These are phyloP conservation scores for Eurytoma adleriae DNA, from an alignment of 2,888 invertebrate species.

Conservation along the genomic window DNA sequence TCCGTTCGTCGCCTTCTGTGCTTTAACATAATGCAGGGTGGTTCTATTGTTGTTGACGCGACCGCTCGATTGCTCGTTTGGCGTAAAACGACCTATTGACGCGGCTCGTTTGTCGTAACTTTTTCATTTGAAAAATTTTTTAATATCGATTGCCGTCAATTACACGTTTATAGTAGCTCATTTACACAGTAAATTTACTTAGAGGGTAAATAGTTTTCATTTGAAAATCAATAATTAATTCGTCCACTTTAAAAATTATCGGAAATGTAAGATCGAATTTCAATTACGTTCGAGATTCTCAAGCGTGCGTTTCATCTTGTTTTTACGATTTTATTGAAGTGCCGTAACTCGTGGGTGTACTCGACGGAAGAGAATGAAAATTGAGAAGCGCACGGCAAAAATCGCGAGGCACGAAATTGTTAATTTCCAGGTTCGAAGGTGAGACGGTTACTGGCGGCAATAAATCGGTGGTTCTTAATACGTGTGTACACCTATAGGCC, in stretches of 20 bases:
- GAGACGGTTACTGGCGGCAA: neutral
- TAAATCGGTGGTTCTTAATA: neutral
- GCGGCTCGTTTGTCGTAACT: neutral
- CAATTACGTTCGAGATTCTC: too few relatives aligned
- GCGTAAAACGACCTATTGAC: neutral
- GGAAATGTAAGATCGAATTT: too few relatives aligned
- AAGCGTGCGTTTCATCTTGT: too few relatives aligned
- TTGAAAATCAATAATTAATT: too few relatives aligned
- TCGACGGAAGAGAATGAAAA: too few relatives aligned
- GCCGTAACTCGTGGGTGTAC: too few relatives aligned
- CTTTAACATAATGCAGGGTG: neutral
- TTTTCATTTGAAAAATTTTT: neutral
- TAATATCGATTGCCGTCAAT: neutral
- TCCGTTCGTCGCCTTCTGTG: neutral
- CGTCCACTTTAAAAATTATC: too few relatives aligned
- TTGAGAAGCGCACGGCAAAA: neutral
- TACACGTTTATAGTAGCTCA: too few relatives aligned
- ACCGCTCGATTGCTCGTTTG: neutral
- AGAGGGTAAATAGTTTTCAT: too few relatives aligned
- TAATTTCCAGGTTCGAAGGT: constrained; percentile 20
- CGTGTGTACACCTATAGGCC: neutral
- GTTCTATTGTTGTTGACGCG: neutral
- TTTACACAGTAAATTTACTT: too few relatives aligned
- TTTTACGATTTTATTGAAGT: too few relatives aligned
- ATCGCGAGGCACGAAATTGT: constrained; percentile 10